phyloP scores from a whole-genome alignment of 2,797 vertebrate genomes.

The Pangasius macronema region DNA sequence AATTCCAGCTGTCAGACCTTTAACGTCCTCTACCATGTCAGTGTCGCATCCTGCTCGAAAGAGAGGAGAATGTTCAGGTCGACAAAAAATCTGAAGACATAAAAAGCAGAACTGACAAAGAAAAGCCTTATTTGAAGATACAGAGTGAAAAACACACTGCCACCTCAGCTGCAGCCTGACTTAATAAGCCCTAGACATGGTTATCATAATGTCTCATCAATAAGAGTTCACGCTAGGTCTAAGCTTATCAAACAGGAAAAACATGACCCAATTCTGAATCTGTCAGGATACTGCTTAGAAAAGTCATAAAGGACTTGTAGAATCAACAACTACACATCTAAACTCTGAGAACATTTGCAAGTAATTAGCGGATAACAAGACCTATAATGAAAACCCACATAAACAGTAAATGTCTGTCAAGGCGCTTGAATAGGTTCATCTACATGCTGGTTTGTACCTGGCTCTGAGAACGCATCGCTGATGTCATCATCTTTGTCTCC shows the following conservation, averaged over 20 bases:
- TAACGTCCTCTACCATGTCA: constrained; percentile 90
- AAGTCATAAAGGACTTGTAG: background rate
- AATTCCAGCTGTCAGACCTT: constrained; percentile 88
- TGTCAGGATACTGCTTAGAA: background rate
- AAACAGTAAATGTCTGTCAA: background rate
- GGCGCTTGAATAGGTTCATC: background rate
- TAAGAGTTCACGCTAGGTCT: constrained; percentile 10
- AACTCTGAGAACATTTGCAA: background rate
- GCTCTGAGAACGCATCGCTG: constrained; percentile 97
- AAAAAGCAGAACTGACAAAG: background rate
- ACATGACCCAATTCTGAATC: background rate
- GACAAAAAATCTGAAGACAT: background rate
- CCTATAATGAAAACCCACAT: background rate
- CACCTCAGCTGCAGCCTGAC: background rate
- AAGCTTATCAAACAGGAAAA: background rate
- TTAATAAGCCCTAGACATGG: background rate
- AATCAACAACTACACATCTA: background rate
- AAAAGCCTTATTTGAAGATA: background rate
- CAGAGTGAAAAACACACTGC: background rate
- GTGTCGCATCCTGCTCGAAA: constrained; percentile 86
- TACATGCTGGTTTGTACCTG: constrained; percentile 75
- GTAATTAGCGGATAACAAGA: too few relatives aligned
- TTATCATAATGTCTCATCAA: constrained; percentile 4
- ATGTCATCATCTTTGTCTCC: constrained; percentile 85
- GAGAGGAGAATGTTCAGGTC: background rate